These are phyloP conservation scores for Pituophis catenifer DNA, from an alignment of 2,113 vertebrate species.

Conservation along the genomic window DNA sequence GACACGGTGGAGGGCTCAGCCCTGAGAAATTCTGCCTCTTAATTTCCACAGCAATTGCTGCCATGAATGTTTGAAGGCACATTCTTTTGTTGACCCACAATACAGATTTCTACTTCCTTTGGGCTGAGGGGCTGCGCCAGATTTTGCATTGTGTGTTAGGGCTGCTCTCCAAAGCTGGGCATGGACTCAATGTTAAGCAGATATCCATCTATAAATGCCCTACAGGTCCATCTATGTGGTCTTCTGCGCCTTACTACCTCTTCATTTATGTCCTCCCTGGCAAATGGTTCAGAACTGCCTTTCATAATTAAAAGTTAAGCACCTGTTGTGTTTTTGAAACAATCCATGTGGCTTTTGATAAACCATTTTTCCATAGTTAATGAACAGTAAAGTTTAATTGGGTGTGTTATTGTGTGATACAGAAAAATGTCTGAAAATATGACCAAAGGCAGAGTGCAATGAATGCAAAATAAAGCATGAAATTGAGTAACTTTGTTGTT, in stretches of 20 bases:
- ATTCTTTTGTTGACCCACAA: not conserved
- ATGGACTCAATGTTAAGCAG: not conserved
- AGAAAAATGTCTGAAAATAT: conserved; percentile 15
- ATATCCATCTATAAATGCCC: not conserved
- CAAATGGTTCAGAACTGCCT: not conserved
- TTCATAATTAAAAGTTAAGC: conserved; percentile 18
- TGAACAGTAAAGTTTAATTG: conserved; percentile 27
- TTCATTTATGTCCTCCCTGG: not conserved
- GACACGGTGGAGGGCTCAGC: not conserved
- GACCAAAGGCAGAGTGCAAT: conserved; percentile 5
- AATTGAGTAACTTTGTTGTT: conserved; percentile 22
- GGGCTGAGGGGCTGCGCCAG: not conserved
- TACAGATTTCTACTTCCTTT: not conserved
- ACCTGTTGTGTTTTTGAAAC: conserved; percentile 23
- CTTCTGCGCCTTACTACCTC: not conserved
- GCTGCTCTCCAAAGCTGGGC: not conserved
- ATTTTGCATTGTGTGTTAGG: not conserved
- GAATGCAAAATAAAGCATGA: conserved; percentile 25
- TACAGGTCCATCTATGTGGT: not conserved
- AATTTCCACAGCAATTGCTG: not conserved
- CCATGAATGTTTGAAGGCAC: not conserved
- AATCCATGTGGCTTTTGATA: conserved; percentile 2
- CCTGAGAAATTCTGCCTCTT: not conserved
- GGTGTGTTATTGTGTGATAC: conserved; percentile 12
- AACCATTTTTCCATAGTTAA: conserved; percentile 20